Evolutionary conservation across 2,888 invertebrate species (phyloP).

Genomic region (Operophtera brumata): DNA sequence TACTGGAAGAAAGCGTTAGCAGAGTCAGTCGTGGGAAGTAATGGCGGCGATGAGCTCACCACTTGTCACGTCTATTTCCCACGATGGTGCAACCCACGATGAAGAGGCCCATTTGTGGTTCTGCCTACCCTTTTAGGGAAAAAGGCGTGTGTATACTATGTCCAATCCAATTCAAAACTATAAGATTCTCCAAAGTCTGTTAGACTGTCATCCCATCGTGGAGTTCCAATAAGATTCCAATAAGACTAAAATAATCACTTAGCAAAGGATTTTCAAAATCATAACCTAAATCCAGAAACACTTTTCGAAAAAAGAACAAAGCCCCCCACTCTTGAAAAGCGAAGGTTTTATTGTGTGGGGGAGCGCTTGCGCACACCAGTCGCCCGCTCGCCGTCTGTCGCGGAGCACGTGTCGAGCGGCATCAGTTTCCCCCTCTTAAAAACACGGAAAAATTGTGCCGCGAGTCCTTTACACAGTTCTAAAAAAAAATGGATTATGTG

Average conservation of each 20-base stretch:
- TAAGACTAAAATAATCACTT: conserved; percentile 10
- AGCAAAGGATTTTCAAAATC: conserved; percentile 32
- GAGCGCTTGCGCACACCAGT: conserved; percentile 56
- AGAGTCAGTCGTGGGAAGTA: too few relatives aligned
- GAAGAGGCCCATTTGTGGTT: too few relatives aligned
- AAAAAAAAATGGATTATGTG: conserved; percentile 69
- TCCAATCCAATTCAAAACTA: background rate
- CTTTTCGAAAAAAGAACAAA: conserved; percentile 48
- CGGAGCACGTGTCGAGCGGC: conserved; percentile 70
- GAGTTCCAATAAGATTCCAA: conserved; percentile 13
- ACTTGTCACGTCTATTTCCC: too few relatives aligned
- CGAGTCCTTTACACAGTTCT: conserved; percentile 49
- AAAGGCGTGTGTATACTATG: too few relatives aligned
- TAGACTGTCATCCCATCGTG: background rate
- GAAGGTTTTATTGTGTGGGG: conserved; percentile 72
- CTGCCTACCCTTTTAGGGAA: too few relatives aligned
- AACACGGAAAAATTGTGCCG: conserved; percentile 75
- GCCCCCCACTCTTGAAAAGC: conserved; percentile 68
- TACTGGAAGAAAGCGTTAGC: too few relatives aligned
- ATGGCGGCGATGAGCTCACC: too few relatives aligned
- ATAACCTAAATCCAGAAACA: conserved; percentile 32
- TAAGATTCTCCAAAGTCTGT: background rate
- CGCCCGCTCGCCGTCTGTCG: conserved; percentile 64
- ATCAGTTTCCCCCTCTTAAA: conserved; percentile 57
- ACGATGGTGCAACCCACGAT: too few relatives aligned